Conservation (phyloP, 2,888 invertebrate genomes). For the Griposia aprilina region DNA sequence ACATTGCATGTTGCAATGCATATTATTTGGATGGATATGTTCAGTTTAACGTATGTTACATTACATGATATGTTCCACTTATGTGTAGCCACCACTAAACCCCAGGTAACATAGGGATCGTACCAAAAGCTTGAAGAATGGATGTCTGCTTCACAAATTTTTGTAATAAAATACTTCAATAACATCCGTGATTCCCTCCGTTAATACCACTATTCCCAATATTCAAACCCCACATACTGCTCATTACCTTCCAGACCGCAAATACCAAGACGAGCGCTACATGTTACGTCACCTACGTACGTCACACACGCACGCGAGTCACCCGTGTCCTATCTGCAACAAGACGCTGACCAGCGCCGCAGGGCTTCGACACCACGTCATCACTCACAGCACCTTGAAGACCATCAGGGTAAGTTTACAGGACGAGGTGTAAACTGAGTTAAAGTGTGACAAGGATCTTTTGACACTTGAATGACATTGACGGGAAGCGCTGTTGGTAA, state of each 20-base stretch:
- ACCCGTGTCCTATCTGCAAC: constrained; percentile 87
- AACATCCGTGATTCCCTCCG: neutral
- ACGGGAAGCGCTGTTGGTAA: neutral
- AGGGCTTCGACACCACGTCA: constrained; percentile 85
- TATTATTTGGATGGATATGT: no score
- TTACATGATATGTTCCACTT: neutral
- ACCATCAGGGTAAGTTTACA: constrained; percentile 78
- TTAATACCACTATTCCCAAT: no score
- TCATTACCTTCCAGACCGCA: constrained; percentile 73
- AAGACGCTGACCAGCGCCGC: constrained; percentile 80
- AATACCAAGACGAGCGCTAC: constrained; percentile 87
- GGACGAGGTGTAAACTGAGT: neutral
- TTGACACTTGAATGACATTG: neutral
- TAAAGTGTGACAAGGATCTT: neutral
- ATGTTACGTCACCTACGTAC: constrained; percentile 89
- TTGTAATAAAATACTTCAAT: neutral
- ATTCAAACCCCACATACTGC: no score
- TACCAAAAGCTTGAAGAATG: neutral
- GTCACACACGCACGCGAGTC: constrained; percentile 82
- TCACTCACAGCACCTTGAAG: constrained; percentile 87
- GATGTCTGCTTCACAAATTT: neutral
- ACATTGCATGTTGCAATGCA: no score
- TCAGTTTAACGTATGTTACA: neutral
- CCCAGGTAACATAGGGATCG: neutral
- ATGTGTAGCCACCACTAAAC: neutral